Evolutionary conservation across 2,888 invertebrate genomes (phyloP), one percentile per base, ranked within the genome.

Genomic region (Anthrax anthrax): DNA sequence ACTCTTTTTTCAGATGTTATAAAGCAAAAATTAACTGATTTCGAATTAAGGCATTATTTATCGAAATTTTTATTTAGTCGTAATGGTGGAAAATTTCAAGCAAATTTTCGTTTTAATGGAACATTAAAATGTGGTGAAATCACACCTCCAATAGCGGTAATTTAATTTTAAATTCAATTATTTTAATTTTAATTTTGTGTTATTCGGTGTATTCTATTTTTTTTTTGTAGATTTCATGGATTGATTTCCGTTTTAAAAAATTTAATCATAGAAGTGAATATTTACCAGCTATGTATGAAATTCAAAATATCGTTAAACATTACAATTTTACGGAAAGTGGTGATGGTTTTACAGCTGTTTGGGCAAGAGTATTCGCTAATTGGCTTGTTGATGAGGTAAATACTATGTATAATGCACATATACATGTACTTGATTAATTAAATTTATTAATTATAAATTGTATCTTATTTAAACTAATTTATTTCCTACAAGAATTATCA

Each of bases 371-470:
- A 44, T 84, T 83, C 58, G 79, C 77, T 10, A 76, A 78, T 52
- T 85, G 85, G 84, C 78, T 80, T 38, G 84, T 84, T 1, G 84
- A 85, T 60, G 84, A 85, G 68, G 74, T 81, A 57, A 46, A n/a
- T 37, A n/a, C n/a, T n/a, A n/a, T n/a, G n/a, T n/a, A n/a, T n/a
- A n/a, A n/a, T n/a, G n/a, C n/a, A n/a, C n/a, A n/a, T n/a, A n/a
- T n/a, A n/a, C n/a, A n/a, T n/a, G n/a, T n/a, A n/a, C n/a, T n/a
- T n/a, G n/a, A n/a, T n/a, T n/a, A n/a, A n/a, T n/a, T n/a, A n/a
- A n/a, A n/a, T n/a, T n/a, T n/a, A n/a, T n/a, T n/a, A n/a, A n/a
- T n/a, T n/a, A n/a, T n/a, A n/a, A n/a, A n/a, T n/a, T n/a, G n/a
- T n/a, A n/a, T n/a, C n/a, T n/a, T n/a, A n/a, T n/a, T n/a, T n/a